These are phyloP conservation scores for Oriolus oriolus DNA, from an alignment of 2,113 vertebrate genomes.

Conservation along the genomic window DNA sequence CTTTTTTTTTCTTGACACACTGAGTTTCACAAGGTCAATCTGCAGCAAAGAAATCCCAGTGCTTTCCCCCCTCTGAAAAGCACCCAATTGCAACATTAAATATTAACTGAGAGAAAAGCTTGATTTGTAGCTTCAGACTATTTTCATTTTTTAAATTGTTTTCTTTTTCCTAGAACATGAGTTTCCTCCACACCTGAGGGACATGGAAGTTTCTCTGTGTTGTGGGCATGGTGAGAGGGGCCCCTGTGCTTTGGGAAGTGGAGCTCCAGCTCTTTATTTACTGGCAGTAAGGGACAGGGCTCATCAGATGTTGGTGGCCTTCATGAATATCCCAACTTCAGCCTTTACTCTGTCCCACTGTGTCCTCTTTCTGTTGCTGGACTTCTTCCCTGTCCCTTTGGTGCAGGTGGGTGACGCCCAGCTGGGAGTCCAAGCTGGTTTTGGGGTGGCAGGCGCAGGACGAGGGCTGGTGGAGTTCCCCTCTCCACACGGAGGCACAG, in stretches of 20 bases:
- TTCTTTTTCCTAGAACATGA: neutral
- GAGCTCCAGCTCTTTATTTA: neutral
- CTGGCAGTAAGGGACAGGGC: neutral
- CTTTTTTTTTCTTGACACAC: neutral
- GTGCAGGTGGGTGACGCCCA: neutral
- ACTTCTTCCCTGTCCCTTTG: neutral
- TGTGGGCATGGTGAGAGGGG: neutral
- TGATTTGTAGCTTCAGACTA: neutral
- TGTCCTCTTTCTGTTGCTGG: neutral
- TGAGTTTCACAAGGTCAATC: conserved; percentile 34
- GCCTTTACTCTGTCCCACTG: neutral
- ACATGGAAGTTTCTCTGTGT: neutral
- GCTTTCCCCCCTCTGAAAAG: neutral
- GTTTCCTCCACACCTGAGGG: neutral
- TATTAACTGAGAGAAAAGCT: conserved; percentile 40
- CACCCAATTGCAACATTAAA: conserved; percentile 34
- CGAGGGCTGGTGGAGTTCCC: neutral
- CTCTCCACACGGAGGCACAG: neutral
- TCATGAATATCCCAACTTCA: neutral
- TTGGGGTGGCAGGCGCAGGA: neutral
- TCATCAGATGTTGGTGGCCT: neutral
- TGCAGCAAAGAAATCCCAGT: neutral
- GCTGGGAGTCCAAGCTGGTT: neutral
- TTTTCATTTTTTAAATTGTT: neutral
- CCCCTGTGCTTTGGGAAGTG: neutral